Evolutionary conservation across 2,888 invertebrate species (phyloP).

Genomic region (Dermolepida albohirtum): DNA sequence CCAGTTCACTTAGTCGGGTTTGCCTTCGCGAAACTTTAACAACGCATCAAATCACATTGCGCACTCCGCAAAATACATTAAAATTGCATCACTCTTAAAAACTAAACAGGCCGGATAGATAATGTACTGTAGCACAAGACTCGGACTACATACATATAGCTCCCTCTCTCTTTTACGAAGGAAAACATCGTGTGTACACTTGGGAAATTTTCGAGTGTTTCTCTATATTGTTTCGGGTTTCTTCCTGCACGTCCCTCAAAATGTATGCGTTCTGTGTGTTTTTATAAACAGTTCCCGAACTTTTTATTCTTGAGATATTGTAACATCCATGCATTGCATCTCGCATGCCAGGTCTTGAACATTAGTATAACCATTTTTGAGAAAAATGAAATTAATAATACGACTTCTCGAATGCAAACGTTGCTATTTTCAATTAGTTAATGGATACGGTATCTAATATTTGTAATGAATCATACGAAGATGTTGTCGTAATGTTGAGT

Average conservation of each 20-base stretch:
- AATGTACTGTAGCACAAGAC: slow-evolving; percentile 52
- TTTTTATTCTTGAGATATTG: slow-evolving; percentile 10
- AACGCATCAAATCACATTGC: slow-evolving; percentile 52
- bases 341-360: no score
- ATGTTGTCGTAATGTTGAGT: no score
- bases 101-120: slow-evolving; percentile 63
- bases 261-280: background rate
- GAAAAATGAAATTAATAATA: no score
- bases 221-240: slow-evolving; percentile 5
- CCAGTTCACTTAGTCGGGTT: slow-evolving; percentile 51
- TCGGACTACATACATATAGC: no score
- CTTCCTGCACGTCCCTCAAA: background rate
- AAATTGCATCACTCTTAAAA: slow-evolving; percentile 62
- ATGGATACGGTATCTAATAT: no score
- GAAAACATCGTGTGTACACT: slow-evolving; percentile 44
- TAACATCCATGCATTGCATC: background rate
- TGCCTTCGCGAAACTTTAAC: slow-evolving; percentile 36
- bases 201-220: slow-evolving; percentile 53
- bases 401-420: no score
- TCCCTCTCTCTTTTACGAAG: background rate
- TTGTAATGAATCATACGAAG: no score
- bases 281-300: background rate
- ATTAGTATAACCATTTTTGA: no score
- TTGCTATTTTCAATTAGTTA: no score
- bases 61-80: slow-evolving; percentile 58